Conservation (phyloP, 2,113 vertebrate species). For the Chlorodrepanis virens region DNA sequence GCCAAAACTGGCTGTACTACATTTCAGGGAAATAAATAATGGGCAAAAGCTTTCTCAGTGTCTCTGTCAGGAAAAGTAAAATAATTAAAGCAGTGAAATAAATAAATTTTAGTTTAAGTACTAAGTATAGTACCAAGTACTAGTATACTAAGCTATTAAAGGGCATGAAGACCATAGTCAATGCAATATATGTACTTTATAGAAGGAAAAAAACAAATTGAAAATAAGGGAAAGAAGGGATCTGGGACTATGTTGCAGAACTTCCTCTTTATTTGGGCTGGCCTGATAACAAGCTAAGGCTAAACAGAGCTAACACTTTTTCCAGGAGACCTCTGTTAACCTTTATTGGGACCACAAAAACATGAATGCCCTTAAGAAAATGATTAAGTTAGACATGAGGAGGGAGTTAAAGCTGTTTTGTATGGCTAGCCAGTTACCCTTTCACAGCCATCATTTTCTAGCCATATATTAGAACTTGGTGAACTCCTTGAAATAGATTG, state of each 20-base stretch:
- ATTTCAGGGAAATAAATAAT: neutral
- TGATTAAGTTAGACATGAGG: neutral
- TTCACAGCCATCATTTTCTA: neutral
- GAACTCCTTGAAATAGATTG: neutral
- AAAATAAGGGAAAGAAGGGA: neutral
- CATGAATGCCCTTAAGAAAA: slow-evolving; percentile 7
- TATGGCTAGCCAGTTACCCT: neutral
- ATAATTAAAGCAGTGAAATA: neutral
- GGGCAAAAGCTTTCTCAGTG: neutral
- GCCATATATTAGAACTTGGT: neutral
- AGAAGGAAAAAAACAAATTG: neutral
- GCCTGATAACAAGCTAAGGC: neutral
- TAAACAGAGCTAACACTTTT: neutral
- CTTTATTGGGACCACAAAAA: neutral
- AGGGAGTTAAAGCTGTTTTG: neutral
- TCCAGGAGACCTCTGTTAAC: neutral
- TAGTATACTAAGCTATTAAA: neutral
- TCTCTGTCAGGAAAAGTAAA: neutral
- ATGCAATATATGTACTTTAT: neutral
- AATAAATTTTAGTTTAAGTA: neutral
- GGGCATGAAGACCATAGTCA: neutral
- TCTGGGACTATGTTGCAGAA: neutral
- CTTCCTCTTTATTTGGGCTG: neutral
- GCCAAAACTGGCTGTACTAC: neutral
- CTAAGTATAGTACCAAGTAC: too few species aligned